phyloP scores from a whole-genome alignment of 2,888 invertebrate species.

The Lasioglossum leucozonium region DNA sequence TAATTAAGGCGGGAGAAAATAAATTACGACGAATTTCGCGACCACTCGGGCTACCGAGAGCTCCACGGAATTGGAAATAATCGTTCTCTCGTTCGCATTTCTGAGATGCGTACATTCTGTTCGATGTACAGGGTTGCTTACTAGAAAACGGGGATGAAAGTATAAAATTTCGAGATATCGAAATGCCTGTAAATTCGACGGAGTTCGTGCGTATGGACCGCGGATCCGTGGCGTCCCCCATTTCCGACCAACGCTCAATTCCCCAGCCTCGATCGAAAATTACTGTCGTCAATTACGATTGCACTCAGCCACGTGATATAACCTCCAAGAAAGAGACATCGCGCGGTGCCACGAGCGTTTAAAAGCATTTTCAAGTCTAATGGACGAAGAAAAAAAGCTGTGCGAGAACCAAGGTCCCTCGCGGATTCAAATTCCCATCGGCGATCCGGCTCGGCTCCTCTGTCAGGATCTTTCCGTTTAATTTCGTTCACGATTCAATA shows the following conservation, averaged over 20 bases:
- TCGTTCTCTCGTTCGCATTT: background rate
- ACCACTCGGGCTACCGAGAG: background rate
- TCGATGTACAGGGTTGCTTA: background rate
- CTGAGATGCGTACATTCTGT: background rate
- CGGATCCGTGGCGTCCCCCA: no score
- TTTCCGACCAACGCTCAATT: no score
- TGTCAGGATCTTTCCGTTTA: constrained; percentile 6
- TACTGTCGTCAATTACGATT: background rate
- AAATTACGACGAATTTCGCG: background rate
- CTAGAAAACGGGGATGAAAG: background rate
- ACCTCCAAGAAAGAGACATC: background rate
- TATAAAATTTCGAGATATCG: no score
- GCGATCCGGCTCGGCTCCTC: background rate
- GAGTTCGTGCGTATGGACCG: no score
- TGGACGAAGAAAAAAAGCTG: background rate
- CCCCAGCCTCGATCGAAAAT: no score
- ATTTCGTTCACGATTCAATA: constrained; percentile 15
- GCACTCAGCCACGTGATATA: background rate
- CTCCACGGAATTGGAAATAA: background rate
- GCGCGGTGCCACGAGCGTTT: background rate
- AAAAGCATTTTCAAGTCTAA: background rate
- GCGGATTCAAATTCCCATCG: background rate
- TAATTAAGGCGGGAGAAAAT: constrained; percentile 20
- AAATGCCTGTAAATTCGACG: no score
- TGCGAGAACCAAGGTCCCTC: background rate